These are phyloP conservation scores for Gymnarchus niloticus DNA, from an alignment of 2,113 vertebrate genomes.

Conservation along the genomic window DNA sequence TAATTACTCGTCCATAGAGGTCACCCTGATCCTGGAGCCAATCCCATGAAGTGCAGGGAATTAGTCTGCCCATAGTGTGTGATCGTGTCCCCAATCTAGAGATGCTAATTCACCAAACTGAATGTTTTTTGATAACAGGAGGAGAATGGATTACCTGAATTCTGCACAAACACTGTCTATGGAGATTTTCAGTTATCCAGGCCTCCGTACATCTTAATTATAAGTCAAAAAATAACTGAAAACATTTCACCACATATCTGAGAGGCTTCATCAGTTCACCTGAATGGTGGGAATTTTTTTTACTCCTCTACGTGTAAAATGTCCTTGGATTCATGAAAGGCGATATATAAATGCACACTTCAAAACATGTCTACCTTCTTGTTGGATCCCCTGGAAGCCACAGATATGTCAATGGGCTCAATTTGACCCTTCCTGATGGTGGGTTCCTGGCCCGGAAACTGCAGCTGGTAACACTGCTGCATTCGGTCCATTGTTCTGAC, in stretches of 20 bases:
- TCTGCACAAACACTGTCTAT: neutral
- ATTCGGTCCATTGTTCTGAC: conserved; percentile 77
- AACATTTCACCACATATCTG: neutral
- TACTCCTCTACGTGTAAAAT: too few species aligned
- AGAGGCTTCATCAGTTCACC: neutral
- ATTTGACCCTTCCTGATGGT: conserved; percentile 79
- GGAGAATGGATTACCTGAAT: neutral
- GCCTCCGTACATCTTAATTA: neutral
- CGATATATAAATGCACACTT: too few species aligned
- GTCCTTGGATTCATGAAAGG: too few species aligned
- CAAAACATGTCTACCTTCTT: conserved; percentile 91
- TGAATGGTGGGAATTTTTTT: too few species aligned
- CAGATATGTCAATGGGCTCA: conserved; percentile 73
- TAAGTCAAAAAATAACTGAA: neutral
- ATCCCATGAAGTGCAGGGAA: neutral
- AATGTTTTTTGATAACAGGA: neutral
- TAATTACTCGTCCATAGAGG: neutral
- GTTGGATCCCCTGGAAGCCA: conserved; percentile 82
- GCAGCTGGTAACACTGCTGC: conserved; percentile 79
- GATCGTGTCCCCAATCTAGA: neutral
- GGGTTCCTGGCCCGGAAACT: conserved; percentile 73
- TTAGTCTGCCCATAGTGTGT: neutral
- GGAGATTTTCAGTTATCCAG: neutral
- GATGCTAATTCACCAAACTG: neutral
- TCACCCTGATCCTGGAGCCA: neutral